Percentiles rank a stretch among this genome's conserved stretches.
phyloP scores from a whole-genome alignment of 2,888 invertebrate genomes.

The Habroteleia sp. region DNA sequence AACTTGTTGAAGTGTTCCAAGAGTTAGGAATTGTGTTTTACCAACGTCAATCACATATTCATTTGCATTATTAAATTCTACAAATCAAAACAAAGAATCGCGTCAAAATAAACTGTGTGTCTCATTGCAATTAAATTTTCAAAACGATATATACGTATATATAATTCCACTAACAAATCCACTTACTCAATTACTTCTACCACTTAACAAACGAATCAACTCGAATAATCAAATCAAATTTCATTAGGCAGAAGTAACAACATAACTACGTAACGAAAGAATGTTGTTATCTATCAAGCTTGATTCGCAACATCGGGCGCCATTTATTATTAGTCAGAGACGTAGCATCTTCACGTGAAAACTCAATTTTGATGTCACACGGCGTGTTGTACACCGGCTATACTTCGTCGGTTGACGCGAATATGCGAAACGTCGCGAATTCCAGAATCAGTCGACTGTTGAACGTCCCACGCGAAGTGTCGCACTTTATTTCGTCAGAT shows the following conservation, averaged over 20 bases:
- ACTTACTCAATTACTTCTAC: too few species aligned
- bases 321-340: constrained; percentile 50
- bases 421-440: constrained; percentile 10
- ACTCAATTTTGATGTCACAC: constrained; percentile 42
- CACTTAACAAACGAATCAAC: constrained; percentile 3
- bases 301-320: constrained; percentile 35
- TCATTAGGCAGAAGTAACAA: constrained; percentile 3
- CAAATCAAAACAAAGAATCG: too few species aligned
- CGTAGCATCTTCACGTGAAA: constrained; percentile 26
- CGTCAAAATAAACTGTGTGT: too few species aligned
- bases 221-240: constrained; percentile 22
- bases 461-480: constrained; percentile 25
- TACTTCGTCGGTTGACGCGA: constrained; percentile 20
- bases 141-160: too few species aligned
- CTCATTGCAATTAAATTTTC: too few species aligned
- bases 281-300: constrained; percentile 43
- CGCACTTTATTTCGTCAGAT: constrained; percentile 3
- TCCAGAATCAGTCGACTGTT: constrained; percentile 23
- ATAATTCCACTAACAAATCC: too few species aligned
- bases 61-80: too few species aligned
- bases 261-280: constrained; percentile 42
- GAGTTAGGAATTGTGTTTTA: too few species aligned
- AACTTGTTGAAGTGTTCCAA: too few species aligned
- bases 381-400: constrained; percentile 28
- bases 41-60: too few species aligned